Conservation (phyloP, 2,888 invertebrate genomes). For the Drosophila tripunctata region DNA sequence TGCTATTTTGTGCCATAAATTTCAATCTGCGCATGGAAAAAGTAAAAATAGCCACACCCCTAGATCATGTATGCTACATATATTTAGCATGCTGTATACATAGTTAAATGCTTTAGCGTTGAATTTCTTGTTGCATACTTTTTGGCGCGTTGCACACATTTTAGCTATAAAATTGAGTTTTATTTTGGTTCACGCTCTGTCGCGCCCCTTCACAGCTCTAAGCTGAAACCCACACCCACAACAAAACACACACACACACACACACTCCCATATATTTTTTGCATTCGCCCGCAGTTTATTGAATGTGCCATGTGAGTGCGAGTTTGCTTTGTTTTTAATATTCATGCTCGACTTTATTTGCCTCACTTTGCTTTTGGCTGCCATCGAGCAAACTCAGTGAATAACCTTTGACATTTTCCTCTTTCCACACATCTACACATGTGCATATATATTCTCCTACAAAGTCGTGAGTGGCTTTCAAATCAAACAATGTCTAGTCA, state of each 20-base stretch:
- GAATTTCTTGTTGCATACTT: slow-evolving; percentile 64
- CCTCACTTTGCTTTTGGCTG: slow-evolving; percentile 23
- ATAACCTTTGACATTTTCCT: slow-evolving; percentile 43
- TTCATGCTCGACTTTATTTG: slow-evolving; percentile 60
- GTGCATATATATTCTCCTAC: not conserved
- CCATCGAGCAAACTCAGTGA: slow-evolving; percentile 24
- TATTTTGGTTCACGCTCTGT: slow-evolving; percentile 56
- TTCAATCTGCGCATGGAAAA: slow-evolving; percentile 56
- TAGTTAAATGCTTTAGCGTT: slow-evolving; percentile 52
- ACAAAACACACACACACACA: slow-evolving; percentile 38
- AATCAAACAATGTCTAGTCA: slow-evolving; percentile 3
- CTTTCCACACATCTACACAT: not conserved
- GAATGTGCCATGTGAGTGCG: slow-evolving; percentile 17
- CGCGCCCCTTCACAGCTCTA: slow-evolving; percentile 47
- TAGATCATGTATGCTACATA: slow-evolving; percentile 8
- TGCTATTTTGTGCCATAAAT: slow-evolving; percentile 59
- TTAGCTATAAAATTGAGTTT: slow-evolving; percentile 73
- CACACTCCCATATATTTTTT: too few relatives aligned
- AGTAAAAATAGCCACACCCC: slow-evolving; percentile 15
- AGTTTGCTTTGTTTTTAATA: slow-evolving; percentile 59
- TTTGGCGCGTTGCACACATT: slow-evolving; percentile 41
- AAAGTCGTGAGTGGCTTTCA: slow-evolving; percentile 31
- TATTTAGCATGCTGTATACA: too few relatives aligned
- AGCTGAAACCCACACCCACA: slow-evolving; percentile 19
- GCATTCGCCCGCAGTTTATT: slow-evolving; percentile 26